Evolutionary conservation across 2,797 vertebrate genomes (phyloP).

Genomic region (Myiothlypis chrysogaster): DNA sequence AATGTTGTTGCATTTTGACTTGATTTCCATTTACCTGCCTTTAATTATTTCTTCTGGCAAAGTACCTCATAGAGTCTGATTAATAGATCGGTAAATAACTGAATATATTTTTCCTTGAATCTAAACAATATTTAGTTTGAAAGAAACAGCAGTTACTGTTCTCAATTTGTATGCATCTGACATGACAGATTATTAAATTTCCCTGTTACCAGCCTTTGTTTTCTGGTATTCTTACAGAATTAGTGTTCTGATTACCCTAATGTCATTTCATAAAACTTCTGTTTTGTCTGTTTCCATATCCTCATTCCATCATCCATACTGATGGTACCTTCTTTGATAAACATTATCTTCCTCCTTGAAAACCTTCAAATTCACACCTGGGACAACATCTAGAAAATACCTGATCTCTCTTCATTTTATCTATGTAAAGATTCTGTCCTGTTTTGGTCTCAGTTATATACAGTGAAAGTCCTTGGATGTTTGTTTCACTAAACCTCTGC

Average conservation of each 20-base stretch:
- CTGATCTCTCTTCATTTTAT: not conserved
- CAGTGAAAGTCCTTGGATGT: not conserved
- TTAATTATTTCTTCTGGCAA: not conserved
- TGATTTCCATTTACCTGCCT: not conserved
- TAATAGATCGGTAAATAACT: not conserved
- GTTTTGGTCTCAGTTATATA: not conserved
- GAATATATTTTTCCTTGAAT: not conserved
- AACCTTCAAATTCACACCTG: not conserved
- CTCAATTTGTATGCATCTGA: not conserved
- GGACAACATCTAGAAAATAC: not conserved
- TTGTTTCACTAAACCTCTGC: not conserved
- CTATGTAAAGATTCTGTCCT: not conserved
- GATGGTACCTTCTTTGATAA: not conserved
- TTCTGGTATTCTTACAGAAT: constrained; percentile 21
- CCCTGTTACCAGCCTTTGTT: not conserved
- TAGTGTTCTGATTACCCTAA: not conserved
- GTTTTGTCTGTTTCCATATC: not conserved
- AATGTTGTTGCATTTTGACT: not conserved
- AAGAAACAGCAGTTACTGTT: not conserved
- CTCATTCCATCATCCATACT: not conserved
- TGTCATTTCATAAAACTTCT: not conserved
- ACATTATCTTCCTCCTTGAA: not conserved
- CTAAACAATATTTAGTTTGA: not conserved
- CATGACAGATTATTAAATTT: constrained; percentile 5
- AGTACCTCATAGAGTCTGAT: not conserved